Evolutionary conservation across 2,888 invertebrate genomes (phyloP).

Genomic region (Parelbella ahira): DNA sequence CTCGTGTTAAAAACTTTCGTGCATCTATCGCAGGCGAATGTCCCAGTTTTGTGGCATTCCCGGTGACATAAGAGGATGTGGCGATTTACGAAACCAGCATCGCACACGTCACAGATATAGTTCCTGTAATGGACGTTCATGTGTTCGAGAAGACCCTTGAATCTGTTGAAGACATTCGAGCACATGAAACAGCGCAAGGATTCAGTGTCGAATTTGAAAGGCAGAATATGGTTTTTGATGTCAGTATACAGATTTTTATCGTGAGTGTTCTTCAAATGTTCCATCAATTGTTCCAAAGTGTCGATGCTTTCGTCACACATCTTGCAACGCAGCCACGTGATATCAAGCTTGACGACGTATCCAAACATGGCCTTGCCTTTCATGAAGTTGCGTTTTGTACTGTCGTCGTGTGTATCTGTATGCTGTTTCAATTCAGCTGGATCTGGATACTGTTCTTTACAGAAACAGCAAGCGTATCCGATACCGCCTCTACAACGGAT

Average conservation of each 20-base stretch:
- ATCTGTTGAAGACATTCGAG: conserved; percentile 39
- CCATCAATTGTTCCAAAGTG: conserved; percentile 39
- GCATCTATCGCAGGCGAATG: conserved; percentile 39
- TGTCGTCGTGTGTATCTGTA: conserved; percentile 36
- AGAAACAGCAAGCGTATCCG: conserved; percentile 48
- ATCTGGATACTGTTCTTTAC: conserved; percentile 38
- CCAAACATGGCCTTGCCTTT: conserved; percentile 37
- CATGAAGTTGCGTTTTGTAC: conserved; percentile 37
- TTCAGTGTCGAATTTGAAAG: conserved; percentile 48
- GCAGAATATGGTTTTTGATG: conserved; percentile 49
- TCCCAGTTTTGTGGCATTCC: conserved; percentile 34
- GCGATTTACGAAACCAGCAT: conserved; percentile 42
- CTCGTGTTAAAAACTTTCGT: conserved; percentile 36
- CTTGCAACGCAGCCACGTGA: conserved; percentile 49
- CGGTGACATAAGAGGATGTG: conserved; percentile 34
- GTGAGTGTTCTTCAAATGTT: conserved; percentile 44
- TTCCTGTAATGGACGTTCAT: conserved; percentile 53
- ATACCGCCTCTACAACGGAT: conserved; percentile 40
- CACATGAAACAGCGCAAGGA: conserved; percentile 45
- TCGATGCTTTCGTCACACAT: conserved; percentile 39
- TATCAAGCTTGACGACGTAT: conserved; percentile 49
- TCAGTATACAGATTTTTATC: conserved; percentile 40
- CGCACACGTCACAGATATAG: conserved; percentile 46
- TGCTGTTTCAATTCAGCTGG: conserved; percentile 46
- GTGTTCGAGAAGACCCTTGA: conserved; percentile 45